phyloP scores from a whole-genome alignment of 2,888 invertebrate species.

The Yponomeuta sedellus region DNA sequence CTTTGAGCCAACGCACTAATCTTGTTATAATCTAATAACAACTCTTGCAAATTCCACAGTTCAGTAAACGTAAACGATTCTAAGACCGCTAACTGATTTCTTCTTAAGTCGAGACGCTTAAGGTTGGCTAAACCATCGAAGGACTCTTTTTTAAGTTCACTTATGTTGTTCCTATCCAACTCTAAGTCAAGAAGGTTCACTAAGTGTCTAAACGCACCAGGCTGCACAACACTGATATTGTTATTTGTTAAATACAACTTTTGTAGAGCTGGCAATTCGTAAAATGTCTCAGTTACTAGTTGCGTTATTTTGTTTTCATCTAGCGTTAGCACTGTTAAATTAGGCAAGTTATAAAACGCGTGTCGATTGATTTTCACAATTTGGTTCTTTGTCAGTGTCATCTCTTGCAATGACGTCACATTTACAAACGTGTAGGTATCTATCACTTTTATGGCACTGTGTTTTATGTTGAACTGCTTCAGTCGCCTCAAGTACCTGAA shows the following conservation, averaged over 20 bases:
- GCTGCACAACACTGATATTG: slow-evolving; percentile 88
- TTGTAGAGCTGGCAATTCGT: slow-evolving; percentile 82
- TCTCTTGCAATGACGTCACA: slow-evolving; percentile 80
- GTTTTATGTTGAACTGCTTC: slow-evolving; percentile 81
- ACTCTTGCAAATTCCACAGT: slow-evolving; percentile 82
- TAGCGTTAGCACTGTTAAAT: slow-evolving; percentile 81
- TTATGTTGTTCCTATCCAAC: slow-evolving; percentile 85
- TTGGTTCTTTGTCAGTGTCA: slow-evolving; percentile 82
- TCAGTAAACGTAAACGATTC: slow-evolving; percentile 88
- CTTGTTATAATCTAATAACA: slow-evolving; percentile 82
- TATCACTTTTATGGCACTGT: slow-evolving; percentile 82
- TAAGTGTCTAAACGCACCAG: slow-evolving; percentile 86
- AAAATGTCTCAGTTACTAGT: slow-evolving; percentile 84
- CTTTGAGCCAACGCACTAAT: slow-evolving; percentile 84
- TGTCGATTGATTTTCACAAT: slow-evolving; percentile 80
- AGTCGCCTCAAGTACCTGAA: slow-evolving; percentile 80
- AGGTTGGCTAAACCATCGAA: slow-evolving; percentile 86
- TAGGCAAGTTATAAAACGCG: slow-evolving; percentile 84
- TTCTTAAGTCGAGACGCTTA: slow-evolving; percentile 82
- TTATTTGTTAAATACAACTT: slow-evolving; percentile 91
- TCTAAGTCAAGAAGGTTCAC: slow-evolving; percentile 86
- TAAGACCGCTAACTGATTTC: slow-evolving; percentile 84
- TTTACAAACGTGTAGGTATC: slow-evolving; percentile 86
- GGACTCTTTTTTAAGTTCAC: slow-evolving; percentile 84
- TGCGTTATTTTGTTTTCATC: slow-evolving; percentile 86